These are phyloP conservation scores for Isotomurus palustris DNA, from an alignment of 2,888 invertebrate genomes.

Conservation along the genomic window DNA sequence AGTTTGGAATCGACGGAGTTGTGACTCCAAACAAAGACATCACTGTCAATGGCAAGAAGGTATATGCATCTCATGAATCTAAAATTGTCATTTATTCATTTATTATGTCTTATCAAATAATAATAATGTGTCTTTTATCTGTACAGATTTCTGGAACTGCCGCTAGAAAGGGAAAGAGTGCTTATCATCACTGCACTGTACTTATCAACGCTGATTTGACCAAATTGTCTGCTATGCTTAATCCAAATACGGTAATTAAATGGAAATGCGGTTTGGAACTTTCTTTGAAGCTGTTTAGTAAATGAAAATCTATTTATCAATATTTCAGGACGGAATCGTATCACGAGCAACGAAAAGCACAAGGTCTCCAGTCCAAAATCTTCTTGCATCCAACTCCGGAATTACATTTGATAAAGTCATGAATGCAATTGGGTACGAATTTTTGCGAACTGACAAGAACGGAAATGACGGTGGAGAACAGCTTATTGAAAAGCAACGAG, in stretches of 20 bases:
- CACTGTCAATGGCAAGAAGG: slow-evolving; percentile 70
- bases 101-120: too few relatives aligned
- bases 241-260: slow-evolving; percentile 66
- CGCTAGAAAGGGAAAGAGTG: slow-evolving; percentile 80
- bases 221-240: slow-evolving; percentile 66
- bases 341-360: slow-evolving; percentile 82
- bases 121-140: slow-evolving; percentile 10
- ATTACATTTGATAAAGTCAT: slow-evolving; percentile 69
- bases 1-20: slow-evolving; percentile 71
- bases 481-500: slow-evolving; percentile 66
- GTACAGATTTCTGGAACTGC: slow-evolving; percentile 89
- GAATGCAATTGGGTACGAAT: slow-evolving; percentile 78
- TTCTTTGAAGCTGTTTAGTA: not conserved
- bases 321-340: slow-evolving; percentile 68
- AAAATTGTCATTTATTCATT: too few relatives aligned
- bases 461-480: slow-evolving; percentile 58
- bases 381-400: slow-evolving; percentile 67
- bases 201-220: slow-evolving; percentile 79
- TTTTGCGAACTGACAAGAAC: slow-evolving; percentile 68
- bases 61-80: slow-evolving; percentile 53
- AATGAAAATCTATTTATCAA: slow-evolving; percentile 11
- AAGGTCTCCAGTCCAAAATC: slow-evolving; percentile 74
- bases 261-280: not conserved
- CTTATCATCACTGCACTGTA: slow-evolving; percentile 97
- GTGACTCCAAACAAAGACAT: slow-evolving; percentile 84